Evolutionary conservation across 37 sponge, comb jelly and placozoan genomes (phyloP), one percentile per base, ranked within the genome.

Genomic region (Bolinopsis microptera): DNA sequence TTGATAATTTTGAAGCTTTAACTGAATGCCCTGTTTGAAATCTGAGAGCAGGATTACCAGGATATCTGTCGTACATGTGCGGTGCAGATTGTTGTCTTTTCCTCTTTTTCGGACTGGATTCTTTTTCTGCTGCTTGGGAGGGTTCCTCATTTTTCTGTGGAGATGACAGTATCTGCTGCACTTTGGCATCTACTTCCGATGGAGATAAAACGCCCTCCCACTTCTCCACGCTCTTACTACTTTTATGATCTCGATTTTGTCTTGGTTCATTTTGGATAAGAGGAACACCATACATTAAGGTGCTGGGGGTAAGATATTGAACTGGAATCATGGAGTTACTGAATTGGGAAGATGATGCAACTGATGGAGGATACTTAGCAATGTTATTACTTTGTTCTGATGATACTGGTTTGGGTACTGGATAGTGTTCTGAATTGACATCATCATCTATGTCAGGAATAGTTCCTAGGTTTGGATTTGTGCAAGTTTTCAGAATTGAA

Each of bases 81-180:
- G 90, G 90, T 36, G 90, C 90, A 41, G 90, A 86, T 40, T 86
- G 90, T n/a, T 86, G 90, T n/a, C 90, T 39, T 34, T 86, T 86
- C 35, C 90, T 39, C 39, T 86, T 86, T 27, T 86, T 86, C 28
- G 90, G 90, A 40, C 80, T 77, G 22, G 21, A 77, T 32, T 77
- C 80, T 18, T 86, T 86, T 38, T 39, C 61, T 24, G 26, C 30
- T 36, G 90, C 8, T n/a, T 86, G 90, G 26, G 25, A 21, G 3
- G 90, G 39, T 24, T 41, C 90, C 39, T 86, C 90, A 23, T 13
- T n/a, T 86, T 86, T 86, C 35, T 86, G 90, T 5, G 90, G 90
- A 28, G 90, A 86, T 22, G 90, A 86, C 61, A 86, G 35, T 24
- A 86, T 86, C 48, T 86, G 61, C 35, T 86, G 90, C 27, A 86